phyloP scores from a whole-genome alignment of 2,888 invertebrate species.

The Tipula confusa region DNA sequence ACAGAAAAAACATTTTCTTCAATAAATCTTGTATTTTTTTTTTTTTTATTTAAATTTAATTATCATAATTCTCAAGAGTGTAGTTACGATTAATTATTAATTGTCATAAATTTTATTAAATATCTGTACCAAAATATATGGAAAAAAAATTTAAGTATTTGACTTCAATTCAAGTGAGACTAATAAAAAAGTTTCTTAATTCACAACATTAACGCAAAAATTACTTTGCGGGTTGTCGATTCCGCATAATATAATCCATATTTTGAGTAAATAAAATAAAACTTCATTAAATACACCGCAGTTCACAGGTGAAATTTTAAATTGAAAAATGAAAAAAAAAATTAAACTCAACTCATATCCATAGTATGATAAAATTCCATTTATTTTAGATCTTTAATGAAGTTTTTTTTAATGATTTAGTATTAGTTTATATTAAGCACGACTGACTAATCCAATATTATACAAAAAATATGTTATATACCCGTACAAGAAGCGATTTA shows the following conservation, averaged over 20 bases:
- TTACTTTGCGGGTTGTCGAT: neutral
- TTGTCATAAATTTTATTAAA: no score
- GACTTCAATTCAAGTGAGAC: no score
- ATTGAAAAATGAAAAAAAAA: neutral
- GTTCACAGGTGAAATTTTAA: neutral
- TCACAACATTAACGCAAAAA: no score
- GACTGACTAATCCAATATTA: neutral
- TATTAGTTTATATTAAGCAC: neutral
- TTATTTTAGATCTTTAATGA: neutral
- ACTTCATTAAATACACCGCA: neutral
- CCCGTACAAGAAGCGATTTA: no score
- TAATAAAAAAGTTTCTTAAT: no score
- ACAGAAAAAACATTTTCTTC: no score
- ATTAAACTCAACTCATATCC: neutral
- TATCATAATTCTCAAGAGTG: no score
- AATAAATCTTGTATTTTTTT: no score
- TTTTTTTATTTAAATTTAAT: no score
- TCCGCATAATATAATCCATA: neutral
- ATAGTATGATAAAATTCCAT: neutral
- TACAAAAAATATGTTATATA: neutral
- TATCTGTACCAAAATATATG: no score
- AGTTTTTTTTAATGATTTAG: neutral
- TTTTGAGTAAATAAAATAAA: neutral
- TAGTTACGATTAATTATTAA: no score
- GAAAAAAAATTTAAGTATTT: no score